phyloP scores from a whole-genome alignment of 1,140 invertebrate species.

The Nomia melanderi region DNA sequence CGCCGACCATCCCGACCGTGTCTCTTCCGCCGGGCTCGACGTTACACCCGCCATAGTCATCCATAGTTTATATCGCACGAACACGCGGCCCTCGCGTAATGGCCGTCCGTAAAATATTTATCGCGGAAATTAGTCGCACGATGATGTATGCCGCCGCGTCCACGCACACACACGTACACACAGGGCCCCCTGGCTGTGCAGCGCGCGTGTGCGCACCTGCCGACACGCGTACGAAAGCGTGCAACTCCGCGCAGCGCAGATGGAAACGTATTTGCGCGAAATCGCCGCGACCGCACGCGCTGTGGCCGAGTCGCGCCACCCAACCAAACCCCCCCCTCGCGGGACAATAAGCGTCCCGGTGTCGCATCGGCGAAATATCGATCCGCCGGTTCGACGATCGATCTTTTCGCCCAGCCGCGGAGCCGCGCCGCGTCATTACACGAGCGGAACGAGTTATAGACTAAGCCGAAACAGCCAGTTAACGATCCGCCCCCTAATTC shows the following conservation, averaged over 20 bases:
- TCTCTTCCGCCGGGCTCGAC: constrained; percentile 41
- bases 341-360: constrained; percentile 44
- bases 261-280: constrained; percentile 47
- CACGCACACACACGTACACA: constrained; percentile 31
- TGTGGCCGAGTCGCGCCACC: neutral
- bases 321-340: neutral
- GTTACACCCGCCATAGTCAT: constrained; percentile 61
- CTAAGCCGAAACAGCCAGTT: constrained; percentile 4
- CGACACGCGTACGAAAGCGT: constrained; percentile 8
- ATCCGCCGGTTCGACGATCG: constrained; percentile 57
- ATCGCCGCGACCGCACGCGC: constrained; percentile 51
- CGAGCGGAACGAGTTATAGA: constrained; percentile 41
- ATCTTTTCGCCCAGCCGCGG: constrained; percentile 48
- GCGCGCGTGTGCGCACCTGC: neutral
- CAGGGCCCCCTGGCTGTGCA: too few species aligned
- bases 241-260: constrained; percentile 1
- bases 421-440: neutral
- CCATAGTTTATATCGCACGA: constrained; percentile 66
- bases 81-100: constrained; percentile 67
- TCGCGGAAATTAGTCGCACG: constrained; percentile 73
- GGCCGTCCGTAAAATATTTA: constrained; percentile 75
- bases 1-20: neutral
- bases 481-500: constrained; percentile 16
- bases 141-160: constrained; percentile 65
- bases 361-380: constrained; percentile 57